phyloP scores from a whole-genome alignment of 2,888 invertebrate species.

The Lucinisca nassula region DNA sequence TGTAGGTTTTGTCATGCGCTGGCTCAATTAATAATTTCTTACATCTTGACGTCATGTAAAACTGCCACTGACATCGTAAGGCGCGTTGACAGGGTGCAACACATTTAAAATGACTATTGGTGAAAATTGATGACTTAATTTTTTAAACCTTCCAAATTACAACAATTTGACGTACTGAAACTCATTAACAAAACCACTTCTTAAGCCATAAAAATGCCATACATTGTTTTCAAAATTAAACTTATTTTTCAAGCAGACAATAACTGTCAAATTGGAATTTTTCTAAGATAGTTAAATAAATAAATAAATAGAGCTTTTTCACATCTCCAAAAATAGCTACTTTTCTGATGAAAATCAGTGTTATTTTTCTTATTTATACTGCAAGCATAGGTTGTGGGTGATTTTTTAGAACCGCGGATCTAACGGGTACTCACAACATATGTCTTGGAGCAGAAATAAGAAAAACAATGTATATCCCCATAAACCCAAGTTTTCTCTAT shows the following conservation, averaged over 20 bases:
- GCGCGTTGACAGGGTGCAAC: background rate
- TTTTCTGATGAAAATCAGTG: too few species aligned
- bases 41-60: background rate
- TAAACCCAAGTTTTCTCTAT: too few species aligned
- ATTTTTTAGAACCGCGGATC: too few species aligned
- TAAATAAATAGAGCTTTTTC: too few species aligned
- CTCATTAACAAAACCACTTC: background rate
- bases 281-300: too few species aligned
- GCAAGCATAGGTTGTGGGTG: too few species aligned
- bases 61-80: background rate
- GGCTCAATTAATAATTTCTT: background rate
- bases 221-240: background rate
- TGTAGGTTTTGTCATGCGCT: too few species aligned
- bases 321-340: too few species aligned
- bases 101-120: background rate
- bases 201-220: background rate
- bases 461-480: too few species aligned
- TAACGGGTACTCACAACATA: too few species aligned
- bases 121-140: slow-evolving; percentile 9
- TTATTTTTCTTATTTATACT: too few species aligned
- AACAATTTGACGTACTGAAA: background rate
- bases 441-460: too few species aligned
- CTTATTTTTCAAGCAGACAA: background rate
- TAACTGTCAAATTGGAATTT: background rate
- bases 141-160: background rate